Conservation (phyloP, 2,888 invertebrate genomes). For the Aporophyla lueneburgensis region DNA sequence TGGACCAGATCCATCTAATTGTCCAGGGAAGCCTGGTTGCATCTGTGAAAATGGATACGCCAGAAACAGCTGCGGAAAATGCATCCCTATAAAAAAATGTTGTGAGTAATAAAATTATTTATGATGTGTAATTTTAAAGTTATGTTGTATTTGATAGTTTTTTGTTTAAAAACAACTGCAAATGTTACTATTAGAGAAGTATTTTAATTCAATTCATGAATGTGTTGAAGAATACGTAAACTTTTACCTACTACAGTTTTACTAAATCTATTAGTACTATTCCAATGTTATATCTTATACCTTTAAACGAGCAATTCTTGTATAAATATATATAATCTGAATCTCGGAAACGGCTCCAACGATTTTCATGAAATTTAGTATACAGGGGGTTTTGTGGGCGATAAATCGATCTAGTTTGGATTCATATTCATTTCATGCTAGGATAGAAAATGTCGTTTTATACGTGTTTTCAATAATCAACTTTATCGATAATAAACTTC, state of each 20-base stretch:
- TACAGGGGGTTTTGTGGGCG: no score
- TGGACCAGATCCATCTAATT: constrained; percentile 24
- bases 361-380: no score
- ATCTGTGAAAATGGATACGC: constrained; percentile 63
- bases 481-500: no score
- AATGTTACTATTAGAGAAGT: not conserved
- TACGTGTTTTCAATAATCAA: no score
- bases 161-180: not conserved
- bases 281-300: no score
- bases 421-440: no score
- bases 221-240: not conserved
- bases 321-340: no score
- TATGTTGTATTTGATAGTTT: not conserved
- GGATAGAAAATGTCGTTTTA: no score
- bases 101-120: constrained; percentile 58
- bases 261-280: not conserved
- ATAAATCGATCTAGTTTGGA: no score
- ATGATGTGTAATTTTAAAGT: not conserved
- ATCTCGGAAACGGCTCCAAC: no score
- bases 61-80: constrained; percentile 60
- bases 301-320: no score
- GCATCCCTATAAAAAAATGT: constrained; percentile 65
- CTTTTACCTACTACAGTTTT: not conserved
- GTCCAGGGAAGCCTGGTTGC: constrained; percentile 61
- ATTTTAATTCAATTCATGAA: not conserved